Percentiles rank a stretch among this genome's conserved stretches.
Evolutionary conservation across 2,888 invertebrate species (phyloP).

Genomic region (Thalpophila matura): DNA sequence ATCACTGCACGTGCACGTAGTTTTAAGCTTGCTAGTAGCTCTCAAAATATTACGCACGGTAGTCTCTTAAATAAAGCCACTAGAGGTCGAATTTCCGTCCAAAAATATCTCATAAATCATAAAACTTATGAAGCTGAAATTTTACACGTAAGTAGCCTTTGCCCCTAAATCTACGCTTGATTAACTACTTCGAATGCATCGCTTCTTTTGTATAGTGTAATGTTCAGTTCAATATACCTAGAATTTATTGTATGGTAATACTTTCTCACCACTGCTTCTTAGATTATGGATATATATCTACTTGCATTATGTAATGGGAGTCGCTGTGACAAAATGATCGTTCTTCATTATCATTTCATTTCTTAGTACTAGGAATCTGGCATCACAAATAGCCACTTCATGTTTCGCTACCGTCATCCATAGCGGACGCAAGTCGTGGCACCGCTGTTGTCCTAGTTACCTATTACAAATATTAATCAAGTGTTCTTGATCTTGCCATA

Average conservation of each 20-base stretch:
- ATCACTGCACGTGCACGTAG: neutral
- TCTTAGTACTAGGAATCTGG: too few species aligned
- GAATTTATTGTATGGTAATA: neutral
- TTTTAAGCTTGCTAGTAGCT: slow-evolving; percentile 8
- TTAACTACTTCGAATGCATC: slow-evolving; percentile 21
- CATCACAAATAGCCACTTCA: too few species aligned
- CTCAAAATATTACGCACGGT: slow-evolving; percentile 11
- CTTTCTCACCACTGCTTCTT: neutral
- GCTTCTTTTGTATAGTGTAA: slow-evolving; percentile 2
- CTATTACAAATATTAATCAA: too few species aligned
- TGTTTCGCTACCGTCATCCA: too few species aligned
- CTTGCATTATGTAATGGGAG: too few species aligned
- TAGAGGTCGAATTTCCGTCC: slow-evolving; percentile 20
- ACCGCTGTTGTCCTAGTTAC: too few species aligned
- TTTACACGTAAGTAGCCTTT: slow-evolving; percentile 39
- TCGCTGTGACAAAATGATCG: too few species aligned
- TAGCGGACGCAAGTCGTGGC: too few species aligned
- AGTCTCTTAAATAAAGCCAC: slow-evolving; percentile 28
- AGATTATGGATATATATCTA: too few species aligned
- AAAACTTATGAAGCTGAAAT: slow-evolving; percentile 53
- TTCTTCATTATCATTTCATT: too few species aligned
- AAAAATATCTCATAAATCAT: slow-evolving; percentile 46
- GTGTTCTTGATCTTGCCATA: too few species aligned
- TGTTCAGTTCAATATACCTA: neutral
- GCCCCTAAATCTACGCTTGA: slow-evolving; percentile 41